These are phyloP conservation scores for Gymnarchus niloticus DNA, from an alignment of 2,113 vertebrate species.

Conservation along the genomic window DNA sequence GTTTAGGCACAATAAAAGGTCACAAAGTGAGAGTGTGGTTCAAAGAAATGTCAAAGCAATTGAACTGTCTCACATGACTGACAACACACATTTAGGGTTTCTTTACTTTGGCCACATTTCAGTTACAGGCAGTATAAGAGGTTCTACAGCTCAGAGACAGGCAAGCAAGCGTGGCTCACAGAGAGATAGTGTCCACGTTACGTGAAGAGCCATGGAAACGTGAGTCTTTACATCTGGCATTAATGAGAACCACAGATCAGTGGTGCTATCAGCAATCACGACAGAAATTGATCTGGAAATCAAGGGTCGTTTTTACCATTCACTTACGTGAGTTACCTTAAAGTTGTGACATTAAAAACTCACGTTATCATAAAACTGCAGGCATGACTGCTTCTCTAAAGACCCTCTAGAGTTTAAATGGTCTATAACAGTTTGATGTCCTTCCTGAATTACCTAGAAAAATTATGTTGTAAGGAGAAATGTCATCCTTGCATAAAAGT, in stretches of 20 bases:
- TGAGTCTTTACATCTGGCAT: neutral
- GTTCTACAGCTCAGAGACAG: neutral
- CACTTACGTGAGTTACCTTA: too few species aligned
- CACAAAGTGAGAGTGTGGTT: neutral
- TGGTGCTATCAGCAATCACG: neutral
- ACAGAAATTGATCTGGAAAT: neutral
- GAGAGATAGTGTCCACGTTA: neutral
- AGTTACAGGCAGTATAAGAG: neutral
- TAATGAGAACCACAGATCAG: neutral
- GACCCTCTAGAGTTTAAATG: neutral
- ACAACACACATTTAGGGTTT: neutral
- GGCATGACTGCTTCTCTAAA: neutral
- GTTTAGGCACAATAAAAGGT: neutral
- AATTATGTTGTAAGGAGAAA: neutral
- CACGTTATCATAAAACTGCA: neutral
- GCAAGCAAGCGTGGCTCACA: neutral
- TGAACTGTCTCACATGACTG: neutral
- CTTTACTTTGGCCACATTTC: neutral
- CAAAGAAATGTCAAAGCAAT: constrained; percentile 13
- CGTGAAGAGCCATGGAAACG: neutral
- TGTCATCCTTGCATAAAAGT: neutral
- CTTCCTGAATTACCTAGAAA: neutral
- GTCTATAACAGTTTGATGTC: neutral
- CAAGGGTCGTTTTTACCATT: neutral
- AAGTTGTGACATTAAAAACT: neutral